phyloP scores from a whole-genome alignment of 2,113 vertebrate genomes.

The Chloropsis cyanopogon region DNA sequence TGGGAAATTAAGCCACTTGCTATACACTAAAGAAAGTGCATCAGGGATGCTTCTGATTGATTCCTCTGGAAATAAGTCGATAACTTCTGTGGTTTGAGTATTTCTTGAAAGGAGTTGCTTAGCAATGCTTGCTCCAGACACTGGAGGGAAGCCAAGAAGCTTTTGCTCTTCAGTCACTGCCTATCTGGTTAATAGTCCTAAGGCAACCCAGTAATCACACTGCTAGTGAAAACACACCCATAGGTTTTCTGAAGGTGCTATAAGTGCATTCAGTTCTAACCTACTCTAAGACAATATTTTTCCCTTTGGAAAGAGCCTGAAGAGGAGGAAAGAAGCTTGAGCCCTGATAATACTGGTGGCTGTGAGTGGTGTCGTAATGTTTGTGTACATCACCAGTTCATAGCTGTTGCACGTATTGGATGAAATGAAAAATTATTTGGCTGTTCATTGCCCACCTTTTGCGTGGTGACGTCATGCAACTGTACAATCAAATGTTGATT shows the following conservation, averaged over 20 bases:
- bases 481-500: background rate
- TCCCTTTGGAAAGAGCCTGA: background rate
- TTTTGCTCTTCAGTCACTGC: background rate
- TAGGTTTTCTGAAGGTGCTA: background rate
- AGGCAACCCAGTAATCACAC: background rate
- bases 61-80: background rate
- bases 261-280: background rate
- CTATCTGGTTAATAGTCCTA: background rate
- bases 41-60: background rate
- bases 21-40: background rate
- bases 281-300: background rate
- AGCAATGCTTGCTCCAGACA: background rate
- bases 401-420: background rate
- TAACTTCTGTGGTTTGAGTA: background rate
- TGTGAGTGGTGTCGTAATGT: background rate
- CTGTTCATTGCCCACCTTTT: background rate
- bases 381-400: background rate
- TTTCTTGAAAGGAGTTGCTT: background rate
- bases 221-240: background rate
- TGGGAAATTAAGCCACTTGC: background rate
- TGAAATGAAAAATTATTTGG: background rate
- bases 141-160: background rate
- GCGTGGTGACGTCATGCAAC: background rate
- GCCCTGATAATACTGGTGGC: background rate
- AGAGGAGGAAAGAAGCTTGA: background rate